Evolutionary conservation across 2,888 invertebrate genomes (phyloP).

Genomic region (Agrotis exclamationis): DNA sequence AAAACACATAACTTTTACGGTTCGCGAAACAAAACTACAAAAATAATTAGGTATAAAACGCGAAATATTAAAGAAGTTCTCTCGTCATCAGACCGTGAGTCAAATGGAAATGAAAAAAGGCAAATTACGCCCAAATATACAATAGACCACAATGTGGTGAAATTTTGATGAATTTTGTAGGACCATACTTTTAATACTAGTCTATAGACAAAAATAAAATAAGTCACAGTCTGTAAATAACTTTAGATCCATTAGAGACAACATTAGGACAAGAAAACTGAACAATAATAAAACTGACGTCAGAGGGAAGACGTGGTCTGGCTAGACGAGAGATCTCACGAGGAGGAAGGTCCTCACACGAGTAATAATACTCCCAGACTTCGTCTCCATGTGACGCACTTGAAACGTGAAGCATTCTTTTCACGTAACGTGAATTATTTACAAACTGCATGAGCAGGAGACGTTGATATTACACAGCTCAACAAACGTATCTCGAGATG

Average conservation of each 20-base stretch:
- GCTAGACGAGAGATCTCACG: constrained; percentile 5
- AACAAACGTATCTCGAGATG: constrained; percentile 49
- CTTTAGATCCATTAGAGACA: constrained; percentile 29
- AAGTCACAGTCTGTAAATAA: constrained; percentile 64
- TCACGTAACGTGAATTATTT: constrained; percentile 51
- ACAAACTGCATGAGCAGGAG: constrained; percentile 61
- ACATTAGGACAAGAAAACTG: constrained; percentile 18
- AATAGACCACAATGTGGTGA: constrained; percentile 61
- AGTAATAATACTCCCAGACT: constrained; percentile 17
- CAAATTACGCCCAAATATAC: constrained; percentile 68
- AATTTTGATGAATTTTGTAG: constrained; percentile 53
- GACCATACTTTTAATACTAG: constrained; percentile 38
- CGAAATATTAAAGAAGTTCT: constrained; percentile 39
- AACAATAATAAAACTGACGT: constrained; percentile 21
- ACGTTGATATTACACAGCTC: constrained; percentile 59
- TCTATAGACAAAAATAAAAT: constrained; percentile 36
- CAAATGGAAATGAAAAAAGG: constrained; percentile 57
- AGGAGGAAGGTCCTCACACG: constrained; percentile 28
- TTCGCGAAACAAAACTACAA: constrained; percentile 9
- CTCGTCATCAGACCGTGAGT: constrained; percentile 47
- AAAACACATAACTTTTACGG: constrained; percentile 29
- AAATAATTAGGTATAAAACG: neutral
- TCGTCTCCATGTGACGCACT: constrained; percentile 17
- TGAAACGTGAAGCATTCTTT: constrained; percentile 40
- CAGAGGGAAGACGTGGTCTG: constrained; percentile 30